Conservation (phyloP, 2,797 vertebrate genomes). For the Periparus ater region DNA sequence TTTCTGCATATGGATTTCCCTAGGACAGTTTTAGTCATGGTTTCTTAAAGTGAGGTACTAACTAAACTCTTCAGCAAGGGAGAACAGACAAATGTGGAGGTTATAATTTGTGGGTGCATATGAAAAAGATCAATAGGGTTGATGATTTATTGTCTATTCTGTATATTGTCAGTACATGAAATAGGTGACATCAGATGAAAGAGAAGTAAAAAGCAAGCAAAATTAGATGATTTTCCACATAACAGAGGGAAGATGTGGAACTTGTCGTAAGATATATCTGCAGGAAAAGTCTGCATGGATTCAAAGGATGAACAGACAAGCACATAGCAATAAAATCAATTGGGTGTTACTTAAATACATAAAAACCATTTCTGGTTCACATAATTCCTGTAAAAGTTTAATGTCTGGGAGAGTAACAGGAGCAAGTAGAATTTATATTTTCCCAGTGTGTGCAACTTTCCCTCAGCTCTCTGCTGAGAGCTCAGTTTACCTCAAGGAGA, state of each 20-base stretch:
- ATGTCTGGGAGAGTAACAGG: background rate
- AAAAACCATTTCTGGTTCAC: background rate
- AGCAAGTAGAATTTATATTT: background rate
- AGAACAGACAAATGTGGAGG: background rate
- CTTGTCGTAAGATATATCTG: background rate
- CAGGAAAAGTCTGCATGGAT: background rate
- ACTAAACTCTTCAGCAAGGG: background rate
- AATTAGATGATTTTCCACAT: background rate
- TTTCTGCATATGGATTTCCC: background rate
- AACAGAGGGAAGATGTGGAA: background rate
- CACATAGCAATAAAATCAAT: background rate
- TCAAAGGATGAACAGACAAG: background rate
- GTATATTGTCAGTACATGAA: background rate
- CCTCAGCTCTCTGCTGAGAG: background rate
- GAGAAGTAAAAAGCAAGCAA: background rate
- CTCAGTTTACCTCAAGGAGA: background rate
- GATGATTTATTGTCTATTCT: background rate
- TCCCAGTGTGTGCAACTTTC: background rate
- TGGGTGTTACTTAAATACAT: background rate
- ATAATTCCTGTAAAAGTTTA: background rate
- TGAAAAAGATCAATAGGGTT: background rate
- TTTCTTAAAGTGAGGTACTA: background rate
- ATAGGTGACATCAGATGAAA: background rate
- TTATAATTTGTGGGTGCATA: background rate
- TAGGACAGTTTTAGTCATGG: background rate